Base-by-base conservation (phyloP, 2,888 invertebrate species). In the Lutraria lutraria region DNA sequence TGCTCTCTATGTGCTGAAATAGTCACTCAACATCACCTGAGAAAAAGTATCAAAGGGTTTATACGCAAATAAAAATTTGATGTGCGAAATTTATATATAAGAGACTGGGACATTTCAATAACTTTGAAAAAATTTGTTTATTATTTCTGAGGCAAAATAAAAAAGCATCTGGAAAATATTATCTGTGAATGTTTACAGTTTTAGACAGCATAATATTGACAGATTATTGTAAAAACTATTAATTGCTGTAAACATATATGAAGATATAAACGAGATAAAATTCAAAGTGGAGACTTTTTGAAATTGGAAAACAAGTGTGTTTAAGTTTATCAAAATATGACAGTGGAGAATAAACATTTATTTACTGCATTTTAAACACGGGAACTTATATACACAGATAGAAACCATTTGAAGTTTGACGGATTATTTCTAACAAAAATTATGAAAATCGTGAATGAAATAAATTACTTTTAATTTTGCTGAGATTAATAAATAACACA, bases 21-120 rank as follows among this genome's bases (percentile, higher is more conserved):
- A 76, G n/a, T 34, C 31, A 25, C 29, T 76, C 34, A 31, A 34
- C 34, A 19, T 76, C 16, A 25, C 6, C 34, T 6, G 16, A 19
- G 31, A 31, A 76, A 31, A 76, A 25, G 76, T 76, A 76, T 76
- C 34, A 76, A 31, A 76, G 76, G 76, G 29, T 72, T 72, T 72
- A 76, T 25, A 16, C 8, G 76, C 31, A 76, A 10, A 56, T n/a
- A 56, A 19, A 56, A 76, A 76, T 13, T 10, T 15, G 4, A 31
- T 31, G 31, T 34, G 63, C 31, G 15, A 19, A 76, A 31, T 76
- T 34, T 76, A 76, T 34, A 31, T 31, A 6, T 19, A 3, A 76
- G 34, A 31, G 63, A 68, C 25, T 25, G 43, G 63, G 4, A n/a
- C 25, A 25, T 68, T 68, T 68, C 25, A 68, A 68, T 25, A 25